Base-by-base conservation (phyloP, 2,113 vertebrate species). In the Erythrolamprus reginae region DNA sequence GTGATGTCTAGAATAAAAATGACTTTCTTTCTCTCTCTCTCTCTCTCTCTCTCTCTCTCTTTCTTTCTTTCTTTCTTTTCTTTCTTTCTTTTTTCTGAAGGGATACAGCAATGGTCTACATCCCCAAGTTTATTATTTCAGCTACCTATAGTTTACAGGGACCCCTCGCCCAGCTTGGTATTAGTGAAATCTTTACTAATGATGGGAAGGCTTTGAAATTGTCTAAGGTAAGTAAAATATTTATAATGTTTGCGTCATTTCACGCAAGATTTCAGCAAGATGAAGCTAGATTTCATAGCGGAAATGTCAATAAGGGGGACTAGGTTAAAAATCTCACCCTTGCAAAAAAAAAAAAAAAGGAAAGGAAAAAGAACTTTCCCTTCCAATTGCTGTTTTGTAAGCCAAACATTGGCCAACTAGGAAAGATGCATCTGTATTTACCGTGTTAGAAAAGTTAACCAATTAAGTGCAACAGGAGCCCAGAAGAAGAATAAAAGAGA, bases 101-200 rank as follows among this genome's bases (percentile, higher is more conserved):
- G 96, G 98, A 98, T 0, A 91, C 52, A 1, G 48, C 98, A 87
- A 51, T 95, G 2, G 90, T 99, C 82, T 94, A 48, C 38, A 65
- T 99, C 61, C 98, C 98, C 2, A 98, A 97, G 94, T 95, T 98
- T 90, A 97, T 96, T 19, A 93, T 98, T 93, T 97, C 97, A 0
- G 93, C 95, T 2, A 89, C 94, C 0, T 96, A 97, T 2, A 91
- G 96, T 6, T 95, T 99, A 92, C 94, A 84, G 0, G 86, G 87
- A 0, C 91, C 87, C 2, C 95, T 99, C 82, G 93, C 5, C 0
- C 97, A 96, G 86, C 93, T 98, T 95, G 98, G 98, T 53, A 94
- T 99, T 5, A 93, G 88, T 1, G 93, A 97, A 2, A 92, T 98
- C 10, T 98, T 98, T 92, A 87, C n/a, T 0, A 33, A 96, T 2